Base-by-base conservation (phyloP, 2,888 invertebrate species). In the Dendrolimus pini region DNA sequence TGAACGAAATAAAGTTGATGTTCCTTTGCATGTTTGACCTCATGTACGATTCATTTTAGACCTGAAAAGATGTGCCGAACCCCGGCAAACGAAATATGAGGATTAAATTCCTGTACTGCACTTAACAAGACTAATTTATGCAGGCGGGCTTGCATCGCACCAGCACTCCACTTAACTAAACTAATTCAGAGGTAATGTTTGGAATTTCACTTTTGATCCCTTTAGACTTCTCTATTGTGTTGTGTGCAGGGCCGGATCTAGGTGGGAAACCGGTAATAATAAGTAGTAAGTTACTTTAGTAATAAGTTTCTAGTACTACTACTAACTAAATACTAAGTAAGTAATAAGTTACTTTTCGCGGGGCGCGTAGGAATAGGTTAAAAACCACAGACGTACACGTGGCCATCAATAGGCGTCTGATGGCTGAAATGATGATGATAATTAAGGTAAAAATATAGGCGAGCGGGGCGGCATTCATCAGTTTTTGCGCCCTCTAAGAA, bases 61-160 rank as follows among this genome's bases (percentile, higher is more conserved):
- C 77, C 80, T 83, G 80, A 81, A 87, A 85, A 89, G 88, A 89
- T 86, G 84, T 85, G 82, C 85, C 83, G 82, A 86, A 83, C 81
- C 78, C 73, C 75, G 69, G 82, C 84, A 88, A 86, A 84, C 87
- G 89, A 89, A 89, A 89, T 89, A 90, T 89, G 88, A 85, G 89
- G 87, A 89, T 89, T 89, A 89, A 89, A 90, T 88, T 90, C 88
- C 85, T 83, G 86, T 82, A 85, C 82, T 86, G 87, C 87, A 87
- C 84, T 89, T 89, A 89, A 89, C 87, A 82, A 88, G 88, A 82
- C 87, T 86, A 89, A 89, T 89, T 89, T 89, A 88, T 87, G 84
- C 83, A 74, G 75, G 80, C 77, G 75, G 78, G 81, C 81, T 66
- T 77, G 80, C 75, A 78, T 63, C 71, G 67, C 69, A 71, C 65